These are phyloP conservation scores for Diprion similis DNA, from an alignment of 1,140 invertebrate species.

Conservation along the genomic window DNA sequence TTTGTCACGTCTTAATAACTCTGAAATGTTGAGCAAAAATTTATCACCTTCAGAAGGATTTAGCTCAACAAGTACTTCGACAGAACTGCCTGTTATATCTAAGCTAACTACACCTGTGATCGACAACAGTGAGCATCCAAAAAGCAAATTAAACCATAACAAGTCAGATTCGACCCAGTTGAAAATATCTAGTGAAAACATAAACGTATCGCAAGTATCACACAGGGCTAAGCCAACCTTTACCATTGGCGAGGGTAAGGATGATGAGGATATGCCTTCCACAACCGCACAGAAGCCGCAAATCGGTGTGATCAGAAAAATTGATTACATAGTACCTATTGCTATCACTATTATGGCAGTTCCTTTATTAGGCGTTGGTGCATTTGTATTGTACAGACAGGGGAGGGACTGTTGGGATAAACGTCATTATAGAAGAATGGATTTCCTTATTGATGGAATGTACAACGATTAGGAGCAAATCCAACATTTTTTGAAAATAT, in stretches of 20 bases:
- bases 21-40: not conserved
- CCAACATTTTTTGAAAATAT: conserved; percentile 9
- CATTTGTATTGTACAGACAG: conserved; percentile 68
- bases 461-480: conserved; percentile 71
- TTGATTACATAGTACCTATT: conserved; percentile 71
- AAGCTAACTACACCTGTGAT: not conserved
- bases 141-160: too few species aligned
- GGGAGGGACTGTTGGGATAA: conserved; percentile 78
- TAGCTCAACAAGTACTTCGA: not conserved
- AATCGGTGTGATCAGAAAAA: conserved; percentile 47
- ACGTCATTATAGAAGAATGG: conserved; percentile 79
- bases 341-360: conserved; percentile 70
- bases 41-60: not conserved
- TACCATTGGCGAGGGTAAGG: conserved; percentile 43
- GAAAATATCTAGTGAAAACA: too few species aligned
- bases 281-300: conserved; percentile 37
- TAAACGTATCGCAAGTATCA: too few species aligned
- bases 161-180: too few species aligned
- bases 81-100: not conserved
- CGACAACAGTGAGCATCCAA: not conserved
- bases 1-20: too few species aligned
- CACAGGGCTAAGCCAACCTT: conserved; percentile 50
- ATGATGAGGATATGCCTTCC: conserved; percentile 44
- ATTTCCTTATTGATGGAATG: conserved; percentile 81
- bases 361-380: conserved; percentile 67